phyloP scores from a whole-genome alignment of 2,113 vertebrate species.

The Suricata suricatta region DNA sequence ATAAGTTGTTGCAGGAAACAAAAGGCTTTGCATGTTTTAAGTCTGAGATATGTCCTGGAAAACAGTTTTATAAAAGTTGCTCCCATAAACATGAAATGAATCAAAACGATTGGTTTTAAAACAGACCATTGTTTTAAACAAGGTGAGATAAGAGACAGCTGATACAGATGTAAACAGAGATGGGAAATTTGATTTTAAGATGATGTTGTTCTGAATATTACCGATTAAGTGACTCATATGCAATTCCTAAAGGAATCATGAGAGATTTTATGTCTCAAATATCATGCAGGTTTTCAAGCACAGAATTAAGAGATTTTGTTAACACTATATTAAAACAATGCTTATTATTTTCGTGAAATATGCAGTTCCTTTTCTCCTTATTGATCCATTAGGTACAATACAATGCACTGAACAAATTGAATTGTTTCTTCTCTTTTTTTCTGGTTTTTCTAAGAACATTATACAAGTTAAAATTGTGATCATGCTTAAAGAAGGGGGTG shows the following conservation, averaged over 20 bases:
- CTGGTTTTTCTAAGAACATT: slow-evolving; percentile 70
- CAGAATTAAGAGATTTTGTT: slow-evolving; percentile 21
- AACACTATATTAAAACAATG: slow-evolving; percentile 30
- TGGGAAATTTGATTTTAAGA: slow-evolving; percentile 63
- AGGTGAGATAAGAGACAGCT: slow-evolving; percentile 62
- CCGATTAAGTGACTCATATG: neutral
- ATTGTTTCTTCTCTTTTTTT: slow-evolving; percentile 61
- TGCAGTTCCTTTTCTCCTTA: neutral
- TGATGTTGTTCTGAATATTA: neutral
- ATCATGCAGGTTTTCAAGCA: slow-evolving; percentile 10
- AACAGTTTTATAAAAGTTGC: slow-evolving; percentile 44
- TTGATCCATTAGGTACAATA: slow-evolving; percentile 22
- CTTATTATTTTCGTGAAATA: slow-evolving; percentile 32
- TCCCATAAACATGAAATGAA: slow-evolving; percentile 9
- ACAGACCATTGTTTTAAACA: slow-evolving; percentile 51
- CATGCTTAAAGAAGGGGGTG: slow-evolving; percentile 69
- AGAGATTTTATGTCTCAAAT: neutral
- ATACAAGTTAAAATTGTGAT: slow-evolving; percentile 70
- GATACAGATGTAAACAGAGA: slow-evolving; percentile 67
- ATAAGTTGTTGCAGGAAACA: slow-evolving; percentile 69
- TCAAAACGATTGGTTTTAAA: neutral
- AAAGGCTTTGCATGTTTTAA: slow-evolving; percentile 47
- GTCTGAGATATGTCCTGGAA: slow-evolving; percentile 57
- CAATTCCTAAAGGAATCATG: neutral
- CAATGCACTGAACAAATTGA: slow-evolving; percentile 78